These are phyloP conservation scores for Nemoura dubitans DNA, from an alignment of 2,888 invertebrate species.

Conservation along the genomic window DNA sequence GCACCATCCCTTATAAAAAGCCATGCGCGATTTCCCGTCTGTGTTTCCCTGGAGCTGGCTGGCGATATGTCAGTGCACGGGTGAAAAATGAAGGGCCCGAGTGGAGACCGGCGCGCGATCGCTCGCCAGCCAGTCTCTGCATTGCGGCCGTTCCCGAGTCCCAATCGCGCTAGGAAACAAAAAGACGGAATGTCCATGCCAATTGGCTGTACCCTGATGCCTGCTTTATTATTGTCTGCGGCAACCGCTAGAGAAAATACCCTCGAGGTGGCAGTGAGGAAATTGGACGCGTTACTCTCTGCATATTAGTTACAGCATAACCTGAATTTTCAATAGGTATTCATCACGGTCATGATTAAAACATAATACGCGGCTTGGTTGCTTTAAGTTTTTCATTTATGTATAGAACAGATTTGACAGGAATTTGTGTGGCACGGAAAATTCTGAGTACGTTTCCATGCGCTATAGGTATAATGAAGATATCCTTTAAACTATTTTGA, in stretches of 20 bases:
- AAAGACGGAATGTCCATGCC: not conserved
- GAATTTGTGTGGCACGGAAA: not conserved
- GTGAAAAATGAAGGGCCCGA: conserved; percentile 17
- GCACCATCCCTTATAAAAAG: not conserved
- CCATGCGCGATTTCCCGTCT: not conserved
- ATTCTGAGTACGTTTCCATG: too few relatives aligned
- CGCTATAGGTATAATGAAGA: too few relatives aligned
- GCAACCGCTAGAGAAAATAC: not conserved
- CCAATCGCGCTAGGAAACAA: conserved; percentile 2
- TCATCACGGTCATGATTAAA: not conserved
- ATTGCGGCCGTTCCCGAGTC: conserved; percentile 14
- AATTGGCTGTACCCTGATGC: not conserved
- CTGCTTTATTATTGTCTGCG: not conserved
- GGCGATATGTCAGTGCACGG: not conserved
- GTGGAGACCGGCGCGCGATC: not conserved
- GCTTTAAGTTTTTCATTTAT: not conserved
- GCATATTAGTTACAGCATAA: not conserved
- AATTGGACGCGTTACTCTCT: not conserved
- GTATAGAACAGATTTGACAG: not conserved
- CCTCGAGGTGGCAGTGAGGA: not conserved
- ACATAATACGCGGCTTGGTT: not conserved
- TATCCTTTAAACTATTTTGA: too few relatives aligned
- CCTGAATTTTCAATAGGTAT: not conserved
- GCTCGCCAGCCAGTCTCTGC: not conserved
- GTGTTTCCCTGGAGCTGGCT: not conserved